A percentile compares a stretch with the other conserved stretches of the same genome.
These are phyloP conservation scores for Egretta garzetta DNA, from an alignment of 2,113 vertebrate genomes.

Conservation along the genomic window DNA sequence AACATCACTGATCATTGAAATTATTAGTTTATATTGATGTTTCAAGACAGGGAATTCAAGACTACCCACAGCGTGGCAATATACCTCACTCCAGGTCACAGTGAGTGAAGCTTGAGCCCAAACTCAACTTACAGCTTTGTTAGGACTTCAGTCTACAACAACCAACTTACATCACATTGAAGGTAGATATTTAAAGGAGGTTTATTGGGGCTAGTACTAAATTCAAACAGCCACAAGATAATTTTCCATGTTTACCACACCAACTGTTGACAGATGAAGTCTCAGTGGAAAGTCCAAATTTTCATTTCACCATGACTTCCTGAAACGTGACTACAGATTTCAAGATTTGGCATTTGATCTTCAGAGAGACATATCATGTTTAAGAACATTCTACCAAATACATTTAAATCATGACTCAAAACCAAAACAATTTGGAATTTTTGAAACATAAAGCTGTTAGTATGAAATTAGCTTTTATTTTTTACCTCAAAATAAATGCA, in stretches of 20 bases:
- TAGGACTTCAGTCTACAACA: constrained; percentile 15
- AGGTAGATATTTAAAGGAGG: constrained; percentile 38
- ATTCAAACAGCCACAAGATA: constrained; percentile 51
- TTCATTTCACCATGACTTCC: neutral
- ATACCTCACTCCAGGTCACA: neutral
- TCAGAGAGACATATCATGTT: neutral
- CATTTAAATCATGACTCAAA: constrained; percentile 7
- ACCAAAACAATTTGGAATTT: constrained; percentile 13
- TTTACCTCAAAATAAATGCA: constrained; percentile 81
- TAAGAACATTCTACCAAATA: constrained; percentile 29
- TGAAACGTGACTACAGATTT: constrained; percentile 28
- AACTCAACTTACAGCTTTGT: neutral
- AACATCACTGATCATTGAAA: neutral
- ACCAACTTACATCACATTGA: constrained; percentile 49
- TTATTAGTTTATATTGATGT: neutral
- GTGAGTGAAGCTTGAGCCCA: neutral
- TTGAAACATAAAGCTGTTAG: constrained; percentile 67
- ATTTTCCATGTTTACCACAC: constrained; percentile 36
- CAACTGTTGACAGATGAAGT: constrained; percentile 25
- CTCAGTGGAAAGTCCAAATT: constrained; percentile 20
- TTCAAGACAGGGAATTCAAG: neutral
- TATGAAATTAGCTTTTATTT: constrained; percentile 84
- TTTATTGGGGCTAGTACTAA: constrained; percentile 59
- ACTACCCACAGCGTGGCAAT: fast-evolving
- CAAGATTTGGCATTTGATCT: neutral